phyloP scores from a whole-genome alignment of 2,113 vertebrate genomes.

The Pluvialis apricaria region DNA sequence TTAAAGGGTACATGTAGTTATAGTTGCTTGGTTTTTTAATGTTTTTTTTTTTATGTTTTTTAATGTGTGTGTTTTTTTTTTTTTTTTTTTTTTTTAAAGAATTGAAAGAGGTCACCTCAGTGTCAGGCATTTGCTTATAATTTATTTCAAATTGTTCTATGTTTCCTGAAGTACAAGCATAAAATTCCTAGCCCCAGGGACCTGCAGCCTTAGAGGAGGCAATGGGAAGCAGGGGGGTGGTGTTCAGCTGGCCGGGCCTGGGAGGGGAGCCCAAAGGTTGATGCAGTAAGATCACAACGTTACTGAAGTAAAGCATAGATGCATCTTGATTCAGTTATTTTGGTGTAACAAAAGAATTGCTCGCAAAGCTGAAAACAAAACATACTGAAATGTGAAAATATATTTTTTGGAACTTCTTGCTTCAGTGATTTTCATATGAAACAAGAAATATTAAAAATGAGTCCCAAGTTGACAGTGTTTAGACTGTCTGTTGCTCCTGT shows the following conservation, averaged over 20 bases:
- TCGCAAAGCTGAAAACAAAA: background rate
- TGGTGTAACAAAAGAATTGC: background rate
- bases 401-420: rapidly evolving
- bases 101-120: background rate
- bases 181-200: background rate
- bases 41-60: too few species aligned
- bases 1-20: background rate
- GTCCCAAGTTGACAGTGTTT: background rate
- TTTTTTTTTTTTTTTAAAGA: background rate
- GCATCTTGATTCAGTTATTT: background rate
- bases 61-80: too few species aligned
- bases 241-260: background rate
- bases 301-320: background rate
- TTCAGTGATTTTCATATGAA: background rate
- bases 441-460: background rate
- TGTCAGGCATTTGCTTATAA: background rate
- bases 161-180: background rate
- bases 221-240: background rate
- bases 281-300: background rate
- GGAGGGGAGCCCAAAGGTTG: background rate
- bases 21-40: background rate
- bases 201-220: background rate
- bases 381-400: background rate
- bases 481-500: background rate
- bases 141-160: background rate